Evolutionary conservation across 2,797 vertebrate species (phyloP), one percentile per base, ranked within the genome.

Genomic region (Paedocypris micromegethes): DNA sequence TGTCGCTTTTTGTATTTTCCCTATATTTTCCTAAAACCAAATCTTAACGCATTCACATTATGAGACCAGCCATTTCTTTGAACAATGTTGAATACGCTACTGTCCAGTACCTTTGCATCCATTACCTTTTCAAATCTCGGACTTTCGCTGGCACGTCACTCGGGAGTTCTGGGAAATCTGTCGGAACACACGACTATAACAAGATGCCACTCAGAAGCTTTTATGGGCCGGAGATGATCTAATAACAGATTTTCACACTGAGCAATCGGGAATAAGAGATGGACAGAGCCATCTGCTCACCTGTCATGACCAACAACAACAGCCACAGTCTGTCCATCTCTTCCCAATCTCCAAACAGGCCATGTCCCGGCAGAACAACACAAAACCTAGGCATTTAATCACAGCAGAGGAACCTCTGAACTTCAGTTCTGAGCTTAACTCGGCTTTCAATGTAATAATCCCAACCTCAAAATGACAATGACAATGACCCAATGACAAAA

Each of bases 201-300:
- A 7, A 68, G 59, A 37, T 39, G 47, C 57, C 48, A 44, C 44
- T 56, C 23, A 4, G 5, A 57, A 60, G 51, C 42, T 52, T 68
- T 59, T 55, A n/a, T 54, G 60, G 62, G 49, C 49, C 55, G 42
- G 41, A 51, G 59, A 55, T 65, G 64, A 59, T 58, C 9, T 61
- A 40, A 56, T 65, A 60, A 63, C 69, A 77, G 75, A 69, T 75
- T 63, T 75, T 57, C 58, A 63, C 66, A 44, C 37, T 46, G 63
- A 65, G 66, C 70, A 66, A 55, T 62, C 44, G 58, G 23, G 62
- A 68, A 73, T 9, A n/a, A 55, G 65, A 58, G 57, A 69, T 50
- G 39, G 64, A 50, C 62, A 58, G 62, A 63, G 66, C 72, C 76
- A 72, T 75, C 76, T 75, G 76, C 56, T 68, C 53, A 52, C 40